phyloP scores from a whole-genome alignment of 2,888 invertebrate genomes.

The Thymelicus acteon region DNA sequence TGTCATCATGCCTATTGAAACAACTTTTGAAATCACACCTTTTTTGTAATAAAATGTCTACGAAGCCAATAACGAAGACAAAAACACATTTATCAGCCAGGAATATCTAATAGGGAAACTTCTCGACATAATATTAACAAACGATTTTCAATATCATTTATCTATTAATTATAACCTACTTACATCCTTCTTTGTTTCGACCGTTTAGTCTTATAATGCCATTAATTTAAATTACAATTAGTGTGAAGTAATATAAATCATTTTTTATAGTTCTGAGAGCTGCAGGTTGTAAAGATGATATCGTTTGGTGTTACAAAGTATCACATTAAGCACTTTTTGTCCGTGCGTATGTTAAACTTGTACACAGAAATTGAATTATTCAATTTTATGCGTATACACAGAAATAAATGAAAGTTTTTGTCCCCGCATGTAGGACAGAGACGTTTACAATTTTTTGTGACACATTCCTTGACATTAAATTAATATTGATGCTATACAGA shows the following conservation, averaged over 20 bases:
- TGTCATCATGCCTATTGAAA: too few relatives aligned
- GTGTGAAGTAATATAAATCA: constrained; percentile 2
- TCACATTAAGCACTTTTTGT: constrained; percentile 7
- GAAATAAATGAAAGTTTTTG: constrained; percentile 33
- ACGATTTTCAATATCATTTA: not conserved
- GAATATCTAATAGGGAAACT: too few relatives aligned
- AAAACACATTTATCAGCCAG: too few relatives aligned
- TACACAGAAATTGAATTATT: constrained; percentile 17
- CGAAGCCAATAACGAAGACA: too few relatives aligned
- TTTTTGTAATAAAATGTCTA: too few relatives aligned
- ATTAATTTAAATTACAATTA: not conserved
- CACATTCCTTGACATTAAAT: constrained; percentile 35
- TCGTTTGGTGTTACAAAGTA: constrained; percentile 8
- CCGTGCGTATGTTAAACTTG: not conserved
- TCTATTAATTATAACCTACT: not conserved
- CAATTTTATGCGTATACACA: constrained; percentile 27
- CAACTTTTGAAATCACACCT: too few relatives aligned
- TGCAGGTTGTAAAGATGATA: constrained; percentile 10
- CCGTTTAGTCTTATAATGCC: not conserved
- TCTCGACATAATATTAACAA: too few relatives aligned
- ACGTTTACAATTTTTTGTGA: constrained; percentile 31
- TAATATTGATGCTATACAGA: constrained; percentile 33
- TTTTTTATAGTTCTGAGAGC: not conserved
- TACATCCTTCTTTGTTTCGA: not conserved
- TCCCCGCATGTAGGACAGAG: constrained; percentile 18